Evolutionary conservation across 2,888 invertebrate genomes (phyloP), one percentile per base, ranked within the genome.

Genomic region (Erebia ligea): DNA sequence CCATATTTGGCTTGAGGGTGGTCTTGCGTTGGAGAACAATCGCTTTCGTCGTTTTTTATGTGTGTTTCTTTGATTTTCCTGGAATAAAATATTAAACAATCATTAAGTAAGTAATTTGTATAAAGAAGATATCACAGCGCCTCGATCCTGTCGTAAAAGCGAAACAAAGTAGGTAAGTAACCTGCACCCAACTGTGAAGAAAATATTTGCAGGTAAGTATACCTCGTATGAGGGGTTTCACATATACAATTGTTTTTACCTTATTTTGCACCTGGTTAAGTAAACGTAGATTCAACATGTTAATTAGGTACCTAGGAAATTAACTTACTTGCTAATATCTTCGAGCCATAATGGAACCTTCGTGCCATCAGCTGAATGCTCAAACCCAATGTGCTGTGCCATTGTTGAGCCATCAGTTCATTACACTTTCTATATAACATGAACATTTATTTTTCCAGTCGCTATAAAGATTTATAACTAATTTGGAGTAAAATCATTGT

Each of bases 51-150:
- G 67, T 84, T 86, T 75, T 78, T 82, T 69, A 92, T 90, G 73
- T 89, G 90, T 11, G 91, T 90, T 77, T 92, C 89, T 84, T 92
- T 92, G 83, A 92, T 88, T 85, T 91, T 89, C 82, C 92, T 93
- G 80, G n/a, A 58, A 62, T 9, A 34, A 52, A 17, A 17, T 15
- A 40, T 52, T 52, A 10, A 34, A 54, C 19, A 19, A 10, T 17
- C 54, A 54, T 54, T 11, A n/a, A n/a, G n/a, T n/a, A n/a, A n/a
- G n/a, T n/a, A 54, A 1, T n/a, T 52, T n/a, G n/a, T 2, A 5
- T 11, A 13, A 13, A 11, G 11, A 11, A 45, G 13, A 3, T 45
- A 11, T 4, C 45, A 10, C 42, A 3, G 11, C 11, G 1, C 42
- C 42, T 11, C 42, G 42, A 45, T 11, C 2, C 1, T 45, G 10